Conservation (phyloP, 2,888 invertebrate species). For the Leptopilina syphax region DNA sequence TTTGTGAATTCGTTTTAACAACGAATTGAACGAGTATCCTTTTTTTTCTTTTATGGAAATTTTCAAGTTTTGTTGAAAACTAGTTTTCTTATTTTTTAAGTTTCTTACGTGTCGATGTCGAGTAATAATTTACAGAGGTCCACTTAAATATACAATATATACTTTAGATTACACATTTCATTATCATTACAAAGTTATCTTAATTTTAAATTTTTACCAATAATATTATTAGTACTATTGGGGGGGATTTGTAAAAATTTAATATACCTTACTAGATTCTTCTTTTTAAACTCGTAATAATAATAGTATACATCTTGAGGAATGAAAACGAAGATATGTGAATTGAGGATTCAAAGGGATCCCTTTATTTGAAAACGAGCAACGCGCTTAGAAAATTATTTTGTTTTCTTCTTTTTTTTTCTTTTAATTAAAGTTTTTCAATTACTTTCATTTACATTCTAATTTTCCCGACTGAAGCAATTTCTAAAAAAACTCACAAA, state of each 20-base stretch:
- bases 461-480: background rate
- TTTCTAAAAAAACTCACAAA: background rate
- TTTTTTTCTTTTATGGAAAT: background rate
- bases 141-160: constrained; percentile 46
- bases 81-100: background rate
- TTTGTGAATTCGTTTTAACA: constrained; percentile 25
- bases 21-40: constrained; percentile 8
- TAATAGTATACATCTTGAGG: constrained; percentile 48
- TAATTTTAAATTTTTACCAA: constrained; percentile 46
- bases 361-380: constrained; percentile 33
- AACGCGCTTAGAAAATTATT: constrained; percentile 21
- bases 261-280: constrained; percentile 49
- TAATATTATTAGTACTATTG: constrained; percentile 46
- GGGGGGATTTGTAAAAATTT: constrained; percentile 58
- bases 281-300: constrained; percentile 36
- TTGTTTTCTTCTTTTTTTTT: background rate
- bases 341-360: constrained; percentile 44
- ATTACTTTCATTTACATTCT: constrained; percentile 4
- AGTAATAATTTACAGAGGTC: constrained; percentile 52
- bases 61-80: background rate
- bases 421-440: background rate
- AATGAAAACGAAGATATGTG: constrained; percentile 56
- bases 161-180: constrained; percentile 50
- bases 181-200: constrained; percentile 51
- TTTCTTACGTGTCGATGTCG: constrained; percentile 38